A percentile compares a stretch with the other conserved stretches of the same genome.
Conservation (phyloP, 2,888 invertebrate genomes). For the Julus scandinavius region DNA sequence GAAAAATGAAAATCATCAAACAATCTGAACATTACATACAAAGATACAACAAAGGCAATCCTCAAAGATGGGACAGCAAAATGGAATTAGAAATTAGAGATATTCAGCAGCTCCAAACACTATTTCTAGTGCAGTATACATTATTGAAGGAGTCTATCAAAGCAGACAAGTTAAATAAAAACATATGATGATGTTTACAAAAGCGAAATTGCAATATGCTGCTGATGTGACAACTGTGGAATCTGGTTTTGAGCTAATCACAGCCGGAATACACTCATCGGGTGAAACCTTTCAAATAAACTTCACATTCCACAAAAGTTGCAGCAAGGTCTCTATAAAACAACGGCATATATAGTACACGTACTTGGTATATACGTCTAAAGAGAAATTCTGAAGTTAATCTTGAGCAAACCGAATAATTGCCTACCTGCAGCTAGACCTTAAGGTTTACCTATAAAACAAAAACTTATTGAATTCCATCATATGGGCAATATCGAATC, state of each 20-base stretch:
- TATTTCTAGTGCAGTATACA: constrained; percentile 23
- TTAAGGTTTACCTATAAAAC: too few species aligned
- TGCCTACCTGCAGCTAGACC: too few species aligned
- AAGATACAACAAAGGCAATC: neutral
- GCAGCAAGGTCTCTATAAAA: too few species aligned
- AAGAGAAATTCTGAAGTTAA: too few species aligned
- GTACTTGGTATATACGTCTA: too few species aligned
- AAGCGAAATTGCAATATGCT: neutral
- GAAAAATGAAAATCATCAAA: neutral
- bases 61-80: neutral
- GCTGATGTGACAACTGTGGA: neutral
- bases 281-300: neutral
- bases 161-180: constrained; percentile 35
- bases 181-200: neutral
- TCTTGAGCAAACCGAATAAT: too few species aligned
- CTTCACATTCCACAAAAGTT: neutral
- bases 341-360: too few species aligned
- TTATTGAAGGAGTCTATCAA: constrained; percentile 45
- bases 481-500: too few species aligned
- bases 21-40: neutral
- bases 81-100: constrained; percentile 48
- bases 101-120: neutral
- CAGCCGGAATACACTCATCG: neutral
- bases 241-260: neutral
- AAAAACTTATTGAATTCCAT: too few species aligned